These are phyloP conservation scores for Corydoras sp. DNA, from an alignment of 2,113 vertebrate genomes.

Conservation along the genomic window DNA sequence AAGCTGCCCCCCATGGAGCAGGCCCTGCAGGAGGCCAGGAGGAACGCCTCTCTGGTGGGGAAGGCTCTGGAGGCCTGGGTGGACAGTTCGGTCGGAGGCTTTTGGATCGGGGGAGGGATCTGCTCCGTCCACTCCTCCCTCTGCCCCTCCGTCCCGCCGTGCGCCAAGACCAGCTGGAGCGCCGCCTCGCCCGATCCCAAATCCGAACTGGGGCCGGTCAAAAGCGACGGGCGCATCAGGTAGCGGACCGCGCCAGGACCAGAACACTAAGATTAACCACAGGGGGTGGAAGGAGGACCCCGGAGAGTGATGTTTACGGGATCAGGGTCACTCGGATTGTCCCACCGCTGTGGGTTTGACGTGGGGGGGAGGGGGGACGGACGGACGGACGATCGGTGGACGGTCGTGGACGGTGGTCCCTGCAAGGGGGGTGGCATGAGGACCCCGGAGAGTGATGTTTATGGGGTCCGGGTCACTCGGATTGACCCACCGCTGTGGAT, in stretches of 20 bases:
- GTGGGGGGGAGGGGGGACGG: constrained; percentile 7
- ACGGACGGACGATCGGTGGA: constrained; percentile 9
- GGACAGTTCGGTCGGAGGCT: constrained; percentile 67
- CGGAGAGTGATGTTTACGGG: constrained; percentile 32
- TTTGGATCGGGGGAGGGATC: constrained; percentile 76
- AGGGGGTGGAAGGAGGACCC: neutral
- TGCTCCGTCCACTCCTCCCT: constrained; percentile 65
- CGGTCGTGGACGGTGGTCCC: constrained; percentile 3
- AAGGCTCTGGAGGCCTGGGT: constrained; percentile 78
- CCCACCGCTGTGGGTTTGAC: constrained; percentile 20
- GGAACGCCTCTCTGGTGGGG: constrained; percentile 69
- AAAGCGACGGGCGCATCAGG: constrained; percentile 87
- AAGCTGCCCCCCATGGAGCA: constrained; percentile 72
- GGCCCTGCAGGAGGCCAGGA: constrained; percentile 58
- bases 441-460: constrained; percentile 30
- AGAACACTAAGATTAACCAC: constrained; percentile 28
- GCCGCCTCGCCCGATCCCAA: constrained; percentile 91
- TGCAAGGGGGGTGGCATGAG: neutral
- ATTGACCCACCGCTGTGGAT: constrained; percentile 20
- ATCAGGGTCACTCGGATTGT: constrained; percentile 14
- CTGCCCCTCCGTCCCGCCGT: constrained; percentile 71
- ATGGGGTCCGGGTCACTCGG: constrained; percentile 11
- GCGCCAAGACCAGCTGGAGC: constrained; percentile 85
- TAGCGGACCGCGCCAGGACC: constrained; percentile 63
- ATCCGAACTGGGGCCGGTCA: constrained; percentile 84